Evolutionary conservation across 2,888 invertebrate species (phyloP).

Genomic region (Teleogryllus oceanicus): DNA sequence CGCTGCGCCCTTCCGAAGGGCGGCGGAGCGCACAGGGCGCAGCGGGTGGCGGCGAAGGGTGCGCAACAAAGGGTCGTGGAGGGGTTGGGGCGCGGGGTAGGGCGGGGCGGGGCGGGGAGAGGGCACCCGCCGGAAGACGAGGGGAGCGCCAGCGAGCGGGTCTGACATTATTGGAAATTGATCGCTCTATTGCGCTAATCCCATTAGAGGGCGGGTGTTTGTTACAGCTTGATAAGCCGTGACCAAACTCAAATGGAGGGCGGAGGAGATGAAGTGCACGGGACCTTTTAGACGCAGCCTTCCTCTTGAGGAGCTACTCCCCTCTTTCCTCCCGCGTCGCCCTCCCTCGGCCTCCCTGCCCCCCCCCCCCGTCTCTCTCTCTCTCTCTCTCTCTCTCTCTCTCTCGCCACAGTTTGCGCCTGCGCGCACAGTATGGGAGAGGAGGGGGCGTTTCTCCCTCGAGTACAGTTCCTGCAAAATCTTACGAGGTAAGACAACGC

Average conservation of each 20-base stretch:
- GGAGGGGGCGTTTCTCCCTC: no score
- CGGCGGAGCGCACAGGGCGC: no score
- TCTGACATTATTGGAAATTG: conserved; percentile 28
- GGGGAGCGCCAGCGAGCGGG: no score
- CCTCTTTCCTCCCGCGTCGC: not conserved
- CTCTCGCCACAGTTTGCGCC: no score
- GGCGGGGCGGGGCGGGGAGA: no score
- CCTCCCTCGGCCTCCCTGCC: not conserved
- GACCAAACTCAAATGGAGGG: conserved; percentile 25
- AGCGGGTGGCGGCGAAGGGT: not conserved
- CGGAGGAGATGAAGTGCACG: not conserved
- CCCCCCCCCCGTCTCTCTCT: not conserved
- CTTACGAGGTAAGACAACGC: not conserved
- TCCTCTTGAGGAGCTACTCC: not conserved
- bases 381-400: not conserved
- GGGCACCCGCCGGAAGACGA: not conserved
- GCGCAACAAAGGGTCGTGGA: no score
- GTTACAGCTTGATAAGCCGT: conserved; percentile 30
- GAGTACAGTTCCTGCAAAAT: not conserved
- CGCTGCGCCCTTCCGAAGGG: no score
- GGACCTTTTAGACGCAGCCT: not conserved
- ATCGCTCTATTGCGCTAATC: conserved; percentile 30
- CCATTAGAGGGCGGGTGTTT: conserved; percentile 26
- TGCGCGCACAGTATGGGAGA: no score
- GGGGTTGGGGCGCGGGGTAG: no score